Conservation (phyloP, 2,797 vertebrate species). For the Phylloscopus collybita region DNA sequence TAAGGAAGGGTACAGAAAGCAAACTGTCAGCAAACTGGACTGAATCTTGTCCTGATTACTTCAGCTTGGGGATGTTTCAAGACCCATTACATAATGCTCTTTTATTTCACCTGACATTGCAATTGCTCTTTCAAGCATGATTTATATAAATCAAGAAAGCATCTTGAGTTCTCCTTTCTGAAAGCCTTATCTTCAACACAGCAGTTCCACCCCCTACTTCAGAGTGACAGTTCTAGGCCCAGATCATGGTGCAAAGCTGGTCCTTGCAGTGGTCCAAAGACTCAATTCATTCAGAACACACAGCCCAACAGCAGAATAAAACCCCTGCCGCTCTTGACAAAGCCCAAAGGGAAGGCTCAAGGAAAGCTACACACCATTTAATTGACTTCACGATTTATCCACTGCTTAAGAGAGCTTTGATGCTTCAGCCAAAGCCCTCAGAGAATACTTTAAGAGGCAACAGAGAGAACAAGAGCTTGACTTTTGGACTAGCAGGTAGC, state of each 20-base stretch:
- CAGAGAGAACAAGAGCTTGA: background rate
- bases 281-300: background rate
- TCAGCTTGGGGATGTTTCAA: slow-evolving; percentile 54
- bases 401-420: background rate
- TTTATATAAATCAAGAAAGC: slow-evolving; percentile 46
- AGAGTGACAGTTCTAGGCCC: background rate
- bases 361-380: background rate
- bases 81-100: slow-evolving; percentile 45
- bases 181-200: slow-evolving; percentile 44
- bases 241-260: background rate
- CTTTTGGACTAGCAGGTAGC: background rate
- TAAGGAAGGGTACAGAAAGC: background rate
- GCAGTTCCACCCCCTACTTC: background rate
- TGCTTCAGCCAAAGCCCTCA: background rate
- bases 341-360: background rate
- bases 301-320: background rate
- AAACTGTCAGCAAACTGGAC: slow-evolving; percentile 33
- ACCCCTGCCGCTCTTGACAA: background rate
- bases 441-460: background rate
- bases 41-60: slow-evolving; percentile 51
- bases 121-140: slow-evolving; percentile 58
- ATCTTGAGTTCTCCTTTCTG: slow-evolving; percentile 38
- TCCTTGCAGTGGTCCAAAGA: background rate
- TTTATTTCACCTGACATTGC: slow-evolving; percentile 64
- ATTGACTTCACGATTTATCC: background rate